Evolutionary conservation across 2,797 vertebrate species (phyloP).

Genomic region (Parambassis ranga): DNA sequence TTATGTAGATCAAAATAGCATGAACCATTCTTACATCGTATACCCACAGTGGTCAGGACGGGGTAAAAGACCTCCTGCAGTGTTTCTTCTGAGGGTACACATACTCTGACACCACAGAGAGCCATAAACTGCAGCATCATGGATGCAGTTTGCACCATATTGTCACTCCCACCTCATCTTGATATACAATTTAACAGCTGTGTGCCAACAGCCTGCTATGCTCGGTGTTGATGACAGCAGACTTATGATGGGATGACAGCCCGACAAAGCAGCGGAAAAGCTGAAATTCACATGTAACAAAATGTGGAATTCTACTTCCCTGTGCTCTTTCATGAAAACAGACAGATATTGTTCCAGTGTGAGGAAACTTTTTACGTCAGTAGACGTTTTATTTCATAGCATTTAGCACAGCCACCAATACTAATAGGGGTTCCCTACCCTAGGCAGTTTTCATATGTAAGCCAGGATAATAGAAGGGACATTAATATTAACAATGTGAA

Average conservation of each 20-base stretch:
- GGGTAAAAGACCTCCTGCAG: slow-evolving; percentile 73
- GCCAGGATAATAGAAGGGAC: not conserved
- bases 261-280: not conserved
- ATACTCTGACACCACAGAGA: slow-evolving; percentile 1
- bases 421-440: not conserved
- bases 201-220: slow-evolving; percentile 11
- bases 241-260: not conserved
- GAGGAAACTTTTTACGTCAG: too few relatives aligned
- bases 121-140: not conserved
- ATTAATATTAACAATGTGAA: not conserved
- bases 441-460: not conserved
- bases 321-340: too few relatives aligned
- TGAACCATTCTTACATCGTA: slow-evolving; percentile 79
- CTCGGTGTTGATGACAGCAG: not conserved
- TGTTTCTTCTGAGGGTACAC: slow-evolving; percentile 54
- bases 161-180: slow-evolving; percentile 20
- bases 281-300: too few relatives aligned
- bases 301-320: too few relatives aligned
- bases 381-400: too few relatives aligned
- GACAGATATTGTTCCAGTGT: too few relatives aligned
- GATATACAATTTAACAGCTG: not conserved
- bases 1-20: not conserved
- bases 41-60: slow-evolving; percentile 62
- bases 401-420: too few relatives aligned
- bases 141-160: not conserved